These are phyloP conservation scores for Lasaia peninsularis DNA, from an alignment of 1,140 invertebrate genomes.

Conservation along the genomic window DNA sequence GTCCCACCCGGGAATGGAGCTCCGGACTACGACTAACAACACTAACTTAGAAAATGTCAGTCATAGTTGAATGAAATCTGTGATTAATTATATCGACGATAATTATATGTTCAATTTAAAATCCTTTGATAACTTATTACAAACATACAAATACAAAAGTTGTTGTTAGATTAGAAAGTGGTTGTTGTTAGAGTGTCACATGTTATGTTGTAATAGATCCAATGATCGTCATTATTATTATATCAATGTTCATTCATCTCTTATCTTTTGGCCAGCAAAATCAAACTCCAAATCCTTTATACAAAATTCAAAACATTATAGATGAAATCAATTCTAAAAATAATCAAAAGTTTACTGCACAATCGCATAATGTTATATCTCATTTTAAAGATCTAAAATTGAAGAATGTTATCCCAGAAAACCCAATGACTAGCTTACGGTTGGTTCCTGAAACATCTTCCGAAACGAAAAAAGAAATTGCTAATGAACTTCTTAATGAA, in stretches of 20 bases:
- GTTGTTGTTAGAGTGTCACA: neutral
- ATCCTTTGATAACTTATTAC: neutral
- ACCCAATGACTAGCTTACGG: neutral
- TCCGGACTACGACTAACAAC: too few relatives aligned
- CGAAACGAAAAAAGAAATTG: neutral
- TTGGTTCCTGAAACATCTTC: neutral
- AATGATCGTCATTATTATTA: neutral
- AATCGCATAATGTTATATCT: neutral
- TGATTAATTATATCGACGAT: neutral
- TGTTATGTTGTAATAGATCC: neutral
- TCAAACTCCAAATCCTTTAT: neutral
- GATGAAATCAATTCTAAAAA: neutral
- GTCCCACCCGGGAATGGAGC: too few relatives aligned
- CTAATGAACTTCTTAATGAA: neutral
- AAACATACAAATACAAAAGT: neutral
- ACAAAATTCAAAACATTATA: neutral
- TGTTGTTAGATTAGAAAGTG: too few relatives aligned
- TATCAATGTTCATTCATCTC: neutral
- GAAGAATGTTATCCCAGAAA: neutral
- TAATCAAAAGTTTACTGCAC: neutral
- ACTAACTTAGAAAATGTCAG: too few relatives aligned
- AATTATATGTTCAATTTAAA: neutral
- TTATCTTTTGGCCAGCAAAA: neutral
- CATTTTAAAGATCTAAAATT: neutral
- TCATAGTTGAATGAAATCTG: neutral